Evolutionary conservation across 2,797 vertebrate genomes (phyloP), one percentile per base, ranked within the genome.

Genomic region (Crenuchus spilurus): DNA sequence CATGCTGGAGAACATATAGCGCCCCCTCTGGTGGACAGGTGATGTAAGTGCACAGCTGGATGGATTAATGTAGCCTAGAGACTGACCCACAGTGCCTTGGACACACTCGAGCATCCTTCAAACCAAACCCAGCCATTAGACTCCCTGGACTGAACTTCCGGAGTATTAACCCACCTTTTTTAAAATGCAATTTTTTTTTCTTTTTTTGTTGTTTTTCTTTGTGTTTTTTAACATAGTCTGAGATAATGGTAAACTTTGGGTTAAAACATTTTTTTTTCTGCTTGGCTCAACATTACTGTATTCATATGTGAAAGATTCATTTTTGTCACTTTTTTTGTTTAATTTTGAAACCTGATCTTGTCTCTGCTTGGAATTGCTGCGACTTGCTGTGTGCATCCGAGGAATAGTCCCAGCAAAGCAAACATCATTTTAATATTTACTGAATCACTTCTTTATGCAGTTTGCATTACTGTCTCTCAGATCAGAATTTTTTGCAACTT

Each of bases 271-370:
- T 52, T 84, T 84, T 76, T 52, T 84, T 80, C 82, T 86, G 85
- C 87, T 88, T 86, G 87, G 85, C 88, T 88, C 86, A 31, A 79
- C 83, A 77, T 76, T 85, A 83, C 90, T 91, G 87, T 91, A 51
- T 16, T 86, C 77, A 83, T 74, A 80, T 67, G 74, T 81, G 79
- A 82, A 83, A 87, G 69, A 86, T 80, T 71, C 76, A 70, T 76
- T 65, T 22, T 63, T 57, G 61, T 80, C 82, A 78, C 77, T 2
- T 30, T 84, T 84, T 63, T 42, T 79, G 77, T 84, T 72, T 69
- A 30, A 0, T 62, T 54, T 69, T 68, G 11, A 37, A 80, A 80
- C 68, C 81, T 82, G 70, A 83, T 82, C 81, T 83, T 75, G 82
- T 85, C 83, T 90, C 79, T 83, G 62, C 77, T 85, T 65, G 79